Base-by-base conservation (phyloP, 2,113 vertebrate species). In the Donacobius atricapilla region DNA sequence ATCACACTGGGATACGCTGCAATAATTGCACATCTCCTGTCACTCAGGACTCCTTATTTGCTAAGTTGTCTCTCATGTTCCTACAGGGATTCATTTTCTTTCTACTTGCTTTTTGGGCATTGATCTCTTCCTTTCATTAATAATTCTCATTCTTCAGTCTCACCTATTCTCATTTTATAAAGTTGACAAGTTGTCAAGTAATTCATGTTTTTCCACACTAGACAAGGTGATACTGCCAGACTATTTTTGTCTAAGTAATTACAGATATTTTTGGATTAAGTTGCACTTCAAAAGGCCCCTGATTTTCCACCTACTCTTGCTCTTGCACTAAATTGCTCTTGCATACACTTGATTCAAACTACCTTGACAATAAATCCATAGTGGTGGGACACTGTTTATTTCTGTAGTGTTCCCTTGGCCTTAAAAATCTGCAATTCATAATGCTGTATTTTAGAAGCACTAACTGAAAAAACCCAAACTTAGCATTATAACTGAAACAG, bases 241-340 rank as follows among this genome's bases (percentile, higher is more conserved):
- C 56, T 90, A 70, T 70, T 93, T 95, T 58, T 80, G 48, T 54
- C 37, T 54, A 50, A 69, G 70, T 61, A 94, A 77, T 77, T 88
- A 73, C 22, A 68, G 85, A 44, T 86, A 86, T 77, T 93, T 96
- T 92, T 64, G 50, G 63, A 88, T 65, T 33, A 54, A 73, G 39
- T 8, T 87, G 65, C 61, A 65, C 42, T 48, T 87, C 6, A 4
- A 82, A 53, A 85, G 37, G 64, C 54, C 31, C 69, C 50, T 19
- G 15, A 72, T 83, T 93, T 78, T 79, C 42, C 63, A 39, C 30
- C 16, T 31, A 58, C 15, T 70, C 54, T 7, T 31, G 20, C 37
- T 66, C 37, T 71, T 78, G 13, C 48, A 10, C 37, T 54, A 45
- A 64, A 33, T 56, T 27, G 78, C 35, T 73, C 56, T 61, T 75